phyloP scores from a whole-genome alignment of 1,140 invertebrate species.

The Euura saliciscinereae region DNA sequence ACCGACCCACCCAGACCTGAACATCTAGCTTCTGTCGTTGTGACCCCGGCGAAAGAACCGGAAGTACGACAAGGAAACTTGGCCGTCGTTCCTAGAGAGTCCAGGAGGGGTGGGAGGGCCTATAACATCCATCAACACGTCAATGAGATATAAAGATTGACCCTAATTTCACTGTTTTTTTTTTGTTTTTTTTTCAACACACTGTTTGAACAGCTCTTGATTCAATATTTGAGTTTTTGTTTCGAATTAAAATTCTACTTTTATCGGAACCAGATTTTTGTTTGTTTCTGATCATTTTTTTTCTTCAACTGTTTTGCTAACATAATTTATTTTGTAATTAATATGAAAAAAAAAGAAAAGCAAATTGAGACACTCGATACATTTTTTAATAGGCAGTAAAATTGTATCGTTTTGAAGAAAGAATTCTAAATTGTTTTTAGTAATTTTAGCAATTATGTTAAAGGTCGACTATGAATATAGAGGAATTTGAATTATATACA shows the following conservation, averaged over 20 bases:
- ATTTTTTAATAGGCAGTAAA: too few relatives aligned
- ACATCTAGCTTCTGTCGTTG: conserved; percentile 22
- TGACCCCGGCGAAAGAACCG: background rate
- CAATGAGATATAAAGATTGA: conserved; percentile 45
- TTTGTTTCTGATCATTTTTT: too few relatives aligned
- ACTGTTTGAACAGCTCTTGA: background rate
- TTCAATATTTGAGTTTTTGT: conserved; percentile 2
- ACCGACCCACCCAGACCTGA: conserved; percentile 36
- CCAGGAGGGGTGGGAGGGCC: conserved; percentile 52
- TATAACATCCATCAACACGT: conserved; percentile 58
- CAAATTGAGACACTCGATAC: too few relatives aligned
- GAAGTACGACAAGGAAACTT: conserved; percentile 27
- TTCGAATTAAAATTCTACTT: background rate
- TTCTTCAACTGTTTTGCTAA: too few relatives aligned
- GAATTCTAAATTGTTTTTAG: too few relatives aligned
- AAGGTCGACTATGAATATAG: too few relatives aligned
- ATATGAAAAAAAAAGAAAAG: too few relatives aligned
- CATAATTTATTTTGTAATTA: too few relatives aligned
- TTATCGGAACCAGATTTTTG: too few relatives aligned
- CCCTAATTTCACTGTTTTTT: background rate
- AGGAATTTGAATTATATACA: too few relatives aligned
- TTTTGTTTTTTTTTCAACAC: background rate
- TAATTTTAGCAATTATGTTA: too few relatives aligned
- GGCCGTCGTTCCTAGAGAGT: conserved; percentile 51
- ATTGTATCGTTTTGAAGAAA: too few relatives aligned